A percentile compares a stretch with the other conserved stretches of the same genome.
Evolutionary conservation across 2,888 invertebrate species (phyloP).

Genomic region (Diabrotica balteata): DNA sequence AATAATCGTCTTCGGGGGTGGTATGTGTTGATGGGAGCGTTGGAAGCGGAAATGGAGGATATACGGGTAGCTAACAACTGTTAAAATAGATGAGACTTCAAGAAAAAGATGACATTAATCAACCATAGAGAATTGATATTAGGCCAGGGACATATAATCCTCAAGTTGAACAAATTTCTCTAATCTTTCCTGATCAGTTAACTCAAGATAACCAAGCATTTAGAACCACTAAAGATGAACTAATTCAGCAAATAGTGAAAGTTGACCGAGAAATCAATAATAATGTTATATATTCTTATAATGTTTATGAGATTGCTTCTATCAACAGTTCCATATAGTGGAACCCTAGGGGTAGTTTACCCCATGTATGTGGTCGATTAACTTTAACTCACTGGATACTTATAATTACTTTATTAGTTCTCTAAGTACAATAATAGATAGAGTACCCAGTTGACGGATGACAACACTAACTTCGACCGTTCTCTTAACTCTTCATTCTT

Average conservation of each 20-base stretch:
- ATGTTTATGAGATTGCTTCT: too few relatives aligned
- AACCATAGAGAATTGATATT: constrained; percentile 72
- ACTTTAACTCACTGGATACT: too few relatives aligned
- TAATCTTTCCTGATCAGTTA: constrained; percentile 78
- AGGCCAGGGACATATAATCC: constrained; percentile 75
- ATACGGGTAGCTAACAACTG: constrained; percentile 64
- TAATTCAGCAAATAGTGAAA: constrained; percentile 89
- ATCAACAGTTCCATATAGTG: too few relatives aligned
- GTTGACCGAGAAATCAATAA: constrained; percentile 93
- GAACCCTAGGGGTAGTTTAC: too few relatives aligned
- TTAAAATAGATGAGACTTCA: constrained; percentile 73
- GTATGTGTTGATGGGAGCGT: constrained; percentile 40
- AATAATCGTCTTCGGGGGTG: constrained; percentile 34
- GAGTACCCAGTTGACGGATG: too few relatives aligned
- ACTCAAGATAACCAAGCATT: constrained; percentile 82
- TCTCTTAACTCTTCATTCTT: too few relatives aligned
- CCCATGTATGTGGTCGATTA: too few relatives aligned
- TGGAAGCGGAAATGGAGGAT: constrained; percentile 27
- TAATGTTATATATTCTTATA: too few relatives aligned
- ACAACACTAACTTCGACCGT: too few relatives aligned
- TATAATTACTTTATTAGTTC: too few relatives aligned
- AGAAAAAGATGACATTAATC: constrained; percentile 61
- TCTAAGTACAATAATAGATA: too few relatives aligned
- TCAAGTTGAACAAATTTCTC: constrained; percentile 90
- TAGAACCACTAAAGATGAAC: constrained; percentile 88